Conservation (phyloP, 2,113 vertebrate species). For the Elephas maximus region DNA sequence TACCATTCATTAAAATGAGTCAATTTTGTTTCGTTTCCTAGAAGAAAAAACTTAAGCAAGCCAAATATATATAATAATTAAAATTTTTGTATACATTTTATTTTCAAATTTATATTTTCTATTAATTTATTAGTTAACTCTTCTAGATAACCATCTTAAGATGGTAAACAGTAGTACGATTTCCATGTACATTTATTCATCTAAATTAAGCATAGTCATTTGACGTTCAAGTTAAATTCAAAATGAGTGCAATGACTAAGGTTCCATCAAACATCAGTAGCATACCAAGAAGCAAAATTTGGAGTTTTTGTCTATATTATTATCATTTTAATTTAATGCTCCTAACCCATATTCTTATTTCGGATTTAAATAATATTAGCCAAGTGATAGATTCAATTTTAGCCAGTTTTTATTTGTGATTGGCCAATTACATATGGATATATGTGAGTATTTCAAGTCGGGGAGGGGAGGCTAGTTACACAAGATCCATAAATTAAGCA, state of each 20-base stretch:
- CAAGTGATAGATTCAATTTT: not conserved
- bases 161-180: not conserved
- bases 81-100: not conserved
- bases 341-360: not conserved
- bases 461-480: not conserved
- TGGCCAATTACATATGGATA: not conserved
- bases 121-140: conserved; percentile 49
- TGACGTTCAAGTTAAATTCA: not conserved
- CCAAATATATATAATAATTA: not conserved
- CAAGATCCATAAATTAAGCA: not conserved
- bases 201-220: not conserved
- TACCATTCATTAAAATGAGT: not conserved
- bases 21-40: conserved; percentile 39
- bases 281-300: not conserved
- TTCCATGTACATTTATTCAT: not conserved
- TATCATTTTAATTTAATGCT: not conserved
- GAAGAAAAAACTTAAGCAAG: not conserved
- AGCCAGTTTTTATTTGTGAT: not conserved
- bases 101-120: not conserved
- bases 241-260: not conserved
- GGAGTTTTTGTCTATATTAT: not conserved
- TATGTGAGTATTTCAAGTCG: not conserved
- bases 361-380: not conserved
- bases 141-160: not conserved
- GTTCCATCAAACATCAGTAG: not conserved